Base-by-base conservation (phyloP, 1,140 invertebrate species). In the Heliconius hewitsoni region DNA sequence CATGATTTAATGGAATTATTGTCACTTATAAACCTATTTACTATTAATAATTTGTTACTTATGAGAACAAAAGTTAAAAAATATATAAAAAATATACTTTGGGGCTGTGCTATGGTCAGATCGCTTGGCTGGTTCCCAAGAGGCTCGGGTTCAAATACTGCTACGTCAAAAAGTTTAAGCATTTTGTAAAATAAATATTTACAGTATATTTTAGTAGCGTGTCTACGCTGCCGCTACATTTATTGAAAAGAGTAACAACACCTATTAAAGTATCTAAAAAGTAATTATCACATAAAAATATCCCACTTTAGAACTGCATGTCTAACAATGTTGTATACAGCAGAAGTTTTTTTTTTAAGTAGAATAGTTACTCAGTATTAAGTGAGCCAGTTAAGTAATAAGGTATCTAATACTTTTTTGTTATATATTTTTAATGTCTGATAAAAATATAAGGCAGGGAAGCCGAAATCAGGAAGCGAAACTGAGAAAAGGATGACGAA, bases 251-350 rank as follows among this genome's bases (percentile, higher is more conserved):
- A 13, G 27, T 66, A 66, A 30, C 23, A 66, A 30, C 23, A 23
- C n/a, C 60, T 19, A 55, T 74, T 55, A 70, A 76, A 34, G 13
- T 66, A 19, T 50, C 74, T 18, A 76, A 75, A 50, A 75, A 46
- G 55, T 76, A n/a, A 76, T 39, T 71, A 76, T 70, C 60, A 34
- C 74, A 39, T 70, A 76, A 70, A 71, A 50, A 70, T 70, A 76
- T 76, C 34, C 19, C 6, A 71, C 46, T 76, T 66, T 46, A 70
- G 30, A 70, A 76, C 23, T 23, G n/a, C 60, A 71, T 66, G 23
- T 76, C 39, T 39, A 70, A 76, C 74, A 76, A 46, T 76, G 74
- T 71, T 76, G 60, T 34, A 11, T 66, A 30, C 42, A 27, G 27
- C 18, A 70, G 46, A 66, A 66, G 42, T 50, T 66, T 66, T 30